A percentile compares a stretch with the other conserved stretches of the same genome.
These are phyloP conservation scores for Thalpophila matura DNA, from an alignment of 2,888 invertebrate species.

Conservation along the genomic window DNA sequence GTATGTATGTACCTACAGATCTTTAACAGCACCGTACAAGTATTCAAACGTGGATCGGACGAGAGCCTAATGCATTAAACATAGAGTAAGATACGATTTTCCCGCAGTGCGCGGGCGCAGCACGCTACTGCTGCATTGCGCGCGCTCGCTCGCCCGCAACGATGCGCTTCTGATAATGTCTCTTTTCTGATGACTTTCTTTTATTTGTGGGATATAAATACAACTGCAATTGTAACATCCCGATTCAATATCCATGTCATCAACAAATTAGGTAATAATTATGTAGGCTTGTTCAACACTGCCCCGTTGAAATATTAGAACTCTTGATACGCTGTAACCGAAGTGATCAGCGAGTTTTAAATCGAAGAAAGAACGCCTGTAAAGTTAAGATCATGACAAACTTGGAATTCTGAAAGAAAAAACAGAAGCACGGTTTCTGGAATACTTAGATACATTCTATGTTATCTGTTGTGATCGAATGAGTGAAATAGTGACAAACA, in stretches of 20 bases:
- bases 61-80: constrained; percentile 77
- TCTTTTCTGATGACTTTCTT: constrained; percentile 82
- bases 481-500: not conserved
- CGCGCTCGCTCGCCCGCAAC: constrained; percentile 78
- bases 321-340: too few relatives aligned
- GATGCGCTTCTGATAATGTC: constrained; percentile 76
- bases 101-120: constrained; percentile 68
- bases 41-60: constrained; percentile 56
- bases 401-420: not conserved
- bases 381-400: too few relatives aligned
- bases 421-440: too few relatives aligned
- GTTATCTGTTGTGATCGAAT: too few relatives aligned
- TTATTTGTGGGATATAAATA: constrained; percentile 63
- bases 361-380: too few relatives aligned
- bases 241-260: constrained; percentile 10
- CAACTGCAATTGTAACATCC: constrained; percentile 33
- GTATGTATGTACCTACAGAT: constrained; percentile 68
- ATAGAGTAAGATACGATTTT: constrained; percentile 81
- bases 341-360: too few relatives aligned
- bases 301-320: too few relatives aligned
- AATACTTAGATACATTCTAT: too few relatives aligned
- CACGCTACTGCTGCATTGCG: constrained; percentile 80
- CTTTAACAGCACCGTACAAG: constrained; percentile 68
- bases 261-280: not conserved
- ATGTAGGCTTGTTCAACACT: too few relatives aligned